These are phyloP conservation scores for Herpailurus yagouaroundi DNA, from an alignment of 2,113 vertebrate genomes.

Conservation along the genomic window DNA sequence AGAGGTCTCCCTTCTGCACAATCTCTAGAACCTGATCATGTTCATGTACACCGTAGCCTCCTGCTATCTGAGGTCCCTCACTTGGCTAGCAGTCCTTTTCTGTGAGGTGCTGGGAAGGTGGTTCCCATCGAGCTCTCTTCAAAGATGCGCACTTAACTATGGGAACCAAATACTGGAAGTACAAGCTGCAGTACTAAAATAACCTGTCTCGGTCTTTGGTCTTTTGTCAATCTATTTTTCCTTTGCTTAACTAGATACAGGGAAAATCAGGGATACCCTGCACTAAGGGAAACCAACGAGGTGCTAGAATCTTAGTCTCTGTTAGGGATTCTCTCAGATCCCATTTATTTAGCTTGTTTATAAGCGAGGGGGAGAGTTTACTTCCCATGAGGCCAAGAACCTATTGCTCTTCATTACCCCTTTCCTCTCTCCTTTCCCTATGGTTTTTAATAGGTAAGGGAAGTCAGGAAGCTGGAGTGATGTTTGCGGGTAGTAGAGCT, in stretches of 20 bases:
- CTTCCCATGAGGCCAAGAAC: neutral
- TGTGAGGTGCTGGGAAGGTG: neutral
- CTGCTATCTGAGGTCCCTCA: neutral
- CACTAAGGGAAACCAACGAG: neutral
- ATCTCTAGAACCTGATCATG: neutral
- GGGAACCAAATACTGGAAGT: neutral
- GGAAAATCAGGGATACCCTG: neutral
- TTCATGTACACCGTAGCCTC: rapidly evolving
- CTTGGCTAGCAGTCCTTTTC: neutral
- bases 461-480: neutral
- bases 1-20: neutral
- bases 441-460: neutral
- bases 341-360: neutral
- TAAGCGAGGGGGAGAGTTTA: neutral
- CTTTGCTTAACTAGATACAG: neutral
- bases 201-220: neutral
- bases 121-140: neutral
- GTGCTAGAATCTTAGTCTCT: neutral
- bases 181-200: neutral
- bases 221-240: neutral
- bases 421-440: neutral
- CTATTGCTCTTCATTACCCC: neutral
- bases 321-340: neutral
- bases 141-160: neutral
- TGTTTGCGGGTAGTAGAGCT: neutral